phyloP scores from a whole-genome alignment of 2,113 vertebrate species.

The Nematolebias whitei region DNA sequence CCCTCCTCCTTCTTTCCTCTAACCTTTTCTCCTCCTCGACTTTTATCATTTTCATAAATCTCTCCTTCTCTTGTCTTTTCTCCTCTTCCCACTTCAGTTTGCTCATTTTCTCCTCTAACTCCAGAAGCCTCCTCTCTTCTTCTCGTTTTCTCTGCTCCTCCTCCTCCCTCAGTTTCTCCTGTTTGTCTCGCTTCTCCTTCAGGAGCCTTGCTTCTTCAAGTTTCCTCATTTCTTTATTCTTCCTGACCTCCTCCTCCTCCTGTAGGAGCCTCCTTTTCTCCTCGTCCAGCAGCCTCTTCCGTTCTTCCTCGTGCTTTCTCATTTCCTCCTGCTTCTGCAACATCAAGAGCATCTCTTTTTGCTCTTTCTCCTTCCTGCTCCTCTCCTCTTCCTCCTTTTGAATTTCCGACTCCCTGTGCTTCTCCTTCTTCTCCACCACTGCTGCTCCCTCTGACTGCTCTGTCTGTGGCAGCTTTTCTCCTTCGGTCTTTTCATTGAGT shows the following conservation, averaged over 20 bases:
- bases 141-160: conserved; percentile 39
- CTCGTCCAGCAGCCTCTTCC: conserved; percentile 54
- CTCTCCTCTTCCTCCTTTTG: conserved; percentile 38
- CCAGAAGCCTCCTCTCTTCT: neutral
- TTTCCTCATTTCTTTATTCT: conserved; percentile 50
- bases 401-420: conserved; percentile 28
- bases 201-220: conserved; percentile 51
- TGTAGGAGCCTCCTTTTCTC: conserved; percentile 62
- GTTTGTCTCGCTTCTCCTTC: conserved; percentile 53
- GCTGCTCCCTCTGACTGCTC: conserved; percentile 46
- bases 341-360: conserved; percentile 26
- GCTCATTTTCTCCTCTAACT: neutral
- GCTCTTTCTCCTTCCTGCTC: conserved; percentile 33
- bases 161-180: conserved; percentile 43
- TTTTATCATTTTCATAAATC: conserved; percentile 53
- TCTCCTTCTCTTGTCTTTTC: conserved; percentile 51
- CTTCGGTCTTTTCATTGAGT: conserved; percentile 41
- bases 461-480: conserved; percentile 25
- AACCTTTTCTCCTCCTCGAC: conserved; percentile 37
- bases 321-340: conserved; percentile 36
- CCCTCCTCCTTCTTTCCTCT: conserved; percentile 53
- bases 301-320: conserved; percentile 56
- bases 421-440: conserved; percentile 23
- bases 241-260: conserved; percentile 53
- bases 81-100: conserved; percentile 53